Conservation (phyloP, 2,797 vertebrate genomes). For the Neopelma chrysocephalum region DNA sequence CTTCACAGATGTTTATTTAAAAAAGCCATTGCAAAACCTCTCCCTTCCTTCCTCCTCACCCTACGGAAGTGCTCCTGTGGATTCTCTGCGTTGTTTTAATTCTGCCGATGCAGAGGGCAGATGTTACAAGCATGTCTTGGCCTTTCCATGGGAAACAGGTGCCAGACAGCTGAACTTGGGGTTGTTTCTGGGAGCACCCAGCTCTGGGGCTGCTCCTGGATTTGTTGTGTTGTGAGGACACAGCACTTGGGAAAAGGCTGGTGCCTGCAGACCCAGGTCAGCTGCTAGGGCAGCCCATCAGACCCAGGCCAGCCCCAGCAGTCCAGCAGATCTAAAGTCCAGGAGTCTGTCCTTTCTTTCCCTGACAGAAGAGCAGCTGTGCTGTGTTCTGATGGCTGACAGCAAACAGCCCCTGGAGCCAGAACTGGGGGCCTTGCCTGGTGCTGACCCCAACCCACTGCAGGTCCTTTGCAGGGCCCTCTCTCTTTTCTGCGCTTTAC, state of each 20-base stretch:
- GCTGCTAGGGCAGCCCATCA: background rate
- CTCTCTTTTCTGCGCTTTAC: background rate
- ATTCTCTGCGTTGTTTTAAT: background rate
- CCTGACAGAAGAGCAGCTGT: background rate
- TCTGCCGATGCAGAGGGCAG: background rate
- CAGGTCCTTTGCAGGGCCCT: background rate
- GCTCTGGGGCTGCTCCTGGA: background rate
- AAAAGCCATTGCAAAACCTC: background rate
- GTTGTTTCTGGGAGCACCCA: background rate
- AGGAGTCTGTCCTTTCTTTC: background rate
- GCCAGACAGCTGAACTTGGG: background rate
- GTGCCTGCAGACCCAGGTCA: background rate
- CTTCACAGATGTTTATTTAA: background rate
- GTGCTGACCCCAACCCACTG: background rate
- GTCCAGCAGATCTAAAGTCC: background rate
- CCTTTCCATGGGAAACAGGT: background rate
- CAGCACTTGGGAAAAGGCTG: background rate
- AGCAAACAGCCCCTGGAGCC: background rate
- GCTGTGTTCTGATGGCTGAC: background rate
- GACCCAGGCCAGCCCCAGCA: background rate
- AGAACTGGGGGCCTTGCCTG: background rate
- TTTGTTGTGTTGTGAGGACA: background rate
- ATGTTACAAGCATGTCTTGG: accelerated
- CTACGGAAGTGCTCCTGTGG: accelerated
- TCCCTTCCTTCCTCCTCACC: background rate